These are phyloP conservation scores for Nomada fabriciana DNA, from an alignment of 2,888 invertebrate species.

Conservation along the genomic window DNA sequence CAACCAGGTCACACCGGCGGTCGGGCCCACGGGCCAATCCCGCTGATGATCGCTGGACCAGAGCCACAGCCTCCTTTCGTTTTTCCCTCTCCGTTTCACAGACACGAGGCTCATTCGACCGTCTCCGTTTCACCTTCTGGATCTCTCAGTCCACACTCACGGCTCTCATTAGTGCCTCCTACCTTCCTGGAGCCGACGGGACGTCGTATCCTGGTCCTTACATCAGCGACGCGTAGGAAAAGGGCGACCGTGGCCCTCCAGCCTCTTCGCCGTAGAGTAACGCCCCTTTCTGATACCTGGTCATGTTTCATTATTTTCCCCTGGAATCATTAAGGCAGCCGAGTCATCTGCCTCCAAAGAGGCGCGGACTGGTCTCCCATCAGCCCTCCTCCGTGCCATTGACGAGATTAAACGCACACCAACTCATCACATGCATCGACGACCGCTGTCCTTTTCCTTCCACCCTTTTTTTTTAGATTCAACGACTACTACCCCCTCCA, in stretches of 20 bases:
- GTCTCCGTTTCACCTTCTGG: slow-evolving; percentile 23
- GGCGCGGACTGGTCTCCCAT: slow-evolving; percentile 68
- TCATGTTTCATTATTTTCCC: slow-evolving; percentile 82
- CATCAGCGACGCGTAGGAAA: slow-evolving; percentile 69
- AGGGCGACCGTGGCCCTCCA: slow-evolving; percentile 58
- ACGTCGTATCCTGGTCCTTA: slow-evolving; percentile 72
- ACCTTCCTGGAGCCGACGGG: slow-evolving; percentile 65
- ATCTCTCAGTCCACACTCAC: slow-evolving; percentile 36
- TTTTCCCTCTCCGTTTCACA: slow-evolving; percentile 63
- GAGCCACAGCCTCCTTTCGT: slow-evolving; percentile 77
- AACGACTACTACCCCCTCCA: slow-evolving; percentile 45
- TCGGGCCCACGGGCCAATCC: slow-evolving; percentile 77
- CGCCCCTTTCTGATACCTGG: slow-evolving; percentile 79
- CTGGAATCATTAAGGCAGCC: slow-evolving; percentile 79
- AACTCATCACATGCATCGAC: slow-evolving; percentile 34
- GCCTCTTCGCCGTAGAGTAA: slow-evolving; percentile 58
- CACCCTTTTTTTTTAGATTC: slow-evolving; percentile 36
- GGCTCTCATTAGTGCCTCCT: slow-evolving; percentile 78
- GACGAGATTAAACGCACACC: slow-evolving; percentile 71
- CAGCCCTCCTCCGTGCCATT: slow-evolving; percentile 63
- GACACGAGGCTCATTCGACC: slow-evolving; percentile 10
- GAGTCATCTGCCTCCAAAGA: slow-evolving; percentile 75
- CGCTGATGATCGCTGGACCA: slow-evolving; percentile 77
- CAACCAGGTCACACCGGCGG: slow-evolving; percentile 74
- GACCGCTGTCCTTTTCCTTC: slow-evolving; percentile 33